Evolutionary conservation across 2,888 invertebrate genomes (phyloP), one percentile per base, ranked within the genome.

Genomic region (Pemphredon lugubris): DNA sequence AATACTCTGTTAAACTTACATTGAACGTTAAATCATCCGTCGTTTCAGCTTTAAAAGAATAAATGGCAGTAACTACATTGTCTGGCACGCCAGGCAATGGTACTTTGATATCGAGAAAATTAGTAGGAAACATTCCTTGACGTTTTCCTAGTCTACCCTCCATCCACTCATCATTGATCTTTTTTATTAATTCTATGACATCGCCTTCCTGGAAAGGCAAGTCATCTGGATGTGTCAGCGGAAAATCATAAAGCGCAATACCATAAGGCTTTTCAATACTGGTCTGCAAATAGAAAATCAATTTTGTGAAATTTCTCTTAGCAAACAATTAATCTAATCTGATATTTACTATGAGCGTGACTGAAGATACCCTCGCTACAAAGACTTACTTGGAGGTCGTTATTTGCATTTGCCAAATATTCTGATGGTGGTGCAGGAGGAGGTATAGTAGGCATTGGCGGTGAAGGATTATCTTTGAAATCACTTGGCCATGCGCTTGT

Each of bases 101-200:
- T 75, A 95, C 92, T 87, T 94, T 93, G 45, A 96, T 90, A 80
- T 96, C 93, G 74, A 97, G 92, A 90, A 95, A 97, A 89, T 93
- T 95, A 18, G 92, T 91, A 0, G 97, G 97, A 90, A 97, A 97
- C 78, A 97, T 93, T 37, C 97, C 97, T 87, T 94, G 93, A 65
- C 92, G 91, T 68, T 93, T 93, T 58, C 92, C 92, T 57, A 94
- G 90, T 79, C 93, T 92, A 4, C 97, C 97, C 86, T 92, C 93
- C 74, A 95, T 90, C 97, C 97, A 97, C 77, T 96, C 96, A 30
- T 92, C 92, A 86, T 96, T 95, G 21, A 96, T 91, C 83, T 93
- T 92, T 83, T 93, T 92, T 79, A 94, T 87, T 82, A 97, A 90
- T 77, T 93, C 92, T 66, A 97, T 94, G 75, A 93, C 92, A 79